These are phyloP conservation scores for Leptoclinus maculatus DNA, from an alignment of 2,797 vertebrate genomes.

Conservation along the genomic window DNA sequence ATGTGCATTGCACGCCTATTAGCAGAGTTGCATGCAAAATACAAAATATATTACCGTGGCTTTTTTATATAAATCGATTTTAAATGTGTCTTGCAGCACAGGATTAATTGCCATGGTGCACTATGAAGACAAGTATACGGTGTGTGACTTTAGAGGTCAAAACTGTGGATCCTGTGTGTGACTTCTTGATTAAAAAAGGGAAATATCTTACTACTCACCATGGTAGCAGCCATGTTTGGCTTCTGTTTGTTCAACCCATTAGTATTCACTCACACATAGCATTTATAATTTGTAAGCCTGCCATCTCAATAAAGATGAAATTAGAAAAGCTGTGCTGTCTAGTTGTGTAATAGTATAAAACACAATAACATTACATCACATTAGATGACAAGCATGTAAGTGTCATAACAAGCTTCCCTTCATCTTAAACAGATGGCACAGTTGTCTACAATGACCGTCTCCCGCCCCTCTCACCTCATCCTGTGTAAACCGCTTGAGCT, in stretches of 20 bases:
- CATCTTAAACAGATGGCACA: slow-evolving; percentile 1
- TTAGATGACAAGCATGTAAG: slow-evolving; percentile 30
- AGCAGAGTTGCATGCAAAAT: neutral
- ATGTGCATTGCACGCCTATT: slow-evolving; percentile 5
- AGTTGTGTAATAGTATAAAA: neutral
- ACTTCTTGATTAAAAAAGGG: neutral
- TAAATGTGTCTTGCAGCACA: neutral
- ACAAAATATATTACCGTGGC: neutral
- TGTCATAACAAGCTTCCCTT: slow-evolving; percentile 13
- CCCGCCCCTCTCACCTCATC: neutral
- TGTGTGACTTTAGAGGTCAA: neutral
- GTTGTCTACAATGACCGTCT: slow-evolving; percentile 1
- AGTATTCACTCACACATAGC: neutral
- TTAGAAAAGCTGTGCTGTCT: neutral
- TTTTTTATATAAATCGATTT: neutral
- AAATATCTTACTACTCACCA: neutral
- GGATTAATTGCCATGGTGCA: neutral
- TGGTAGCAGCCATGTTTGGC: neutral
- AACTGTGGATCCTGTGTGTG: neutral
- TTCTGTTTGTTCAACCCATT: neutral
- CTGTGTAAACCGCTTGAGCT: neutral
- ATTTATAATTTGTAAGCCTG: neutral
- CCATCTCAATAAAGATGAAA: neutral
- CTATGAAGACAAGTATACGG: neutral
- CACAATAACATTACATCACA: neutral